phyloP scores from a whole-genome alignment of 1,140 invertebrate genomes.

The Drosophila quadrilineata region DNA sequence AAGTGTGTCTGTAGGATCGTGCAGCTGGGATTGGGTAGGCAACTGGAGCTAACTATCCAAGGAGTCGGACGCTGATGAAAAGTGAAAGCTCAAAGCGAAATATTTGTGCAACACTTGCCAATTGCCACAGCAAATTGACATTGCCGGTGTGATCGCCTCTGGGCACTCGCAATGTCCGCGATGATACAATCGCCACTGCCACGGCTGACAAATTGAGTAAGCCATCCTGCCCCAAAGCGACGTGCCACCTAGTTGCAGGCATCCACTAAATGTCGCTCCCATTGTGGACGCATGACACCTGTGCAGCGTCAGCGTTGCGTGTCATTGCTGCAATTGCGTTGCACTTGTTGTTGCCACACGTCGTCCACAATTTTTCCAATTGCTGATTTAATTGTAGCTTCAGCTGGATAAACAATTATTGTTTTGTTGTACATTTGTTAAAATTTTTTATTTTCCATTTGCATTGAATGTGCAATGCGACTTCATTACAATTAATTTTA shows the following conservation, averaged over 20 bases:
- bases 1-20: slow-evolving; percentile 44
- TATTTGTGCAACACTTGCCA: slow-evolving; percentile 31
- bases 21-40: slow-evolving; percentile 14
- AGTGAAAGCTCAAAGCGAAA: slow-evolving; percentile 53
- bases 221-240: slow-evolving; percentile 33
- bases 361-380: slow-evolving; percentile 61
- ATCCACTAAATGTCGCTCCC: neutral
- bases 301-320: slow-evolving; percentile 26
- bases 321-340: slow-evolving; percentile 48
- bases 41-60: slow-evolving; percentile 15
- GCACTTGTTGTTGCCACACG: slow-evolving; percentile 53
- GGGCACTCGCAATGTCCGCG: neutral
- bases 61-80: slow-evolving; percentile 28
- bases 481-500: slow-evolving; percentile 54
- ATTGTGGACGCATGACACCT: slow-evolving; percentile 5
- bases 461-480: slow-evolving; percentile 62
- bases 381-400: slow-evolving; percentile 59
- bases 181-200: slow-evolving; percentile 50
- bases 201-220: slow-evolving; percentile 34
- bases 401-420: slow-evolving; percentile 39
- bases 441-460: slow-evolving; percentile 7
- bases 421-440: neutral
- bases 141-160: slow-evolving; percentile 2
- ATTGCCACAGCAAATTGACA: slow-evolving; percentile 7
- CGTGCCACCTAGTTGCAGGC: slow-evolving; percentile 35